These are phyloP conservation scores for Drosophila putrida DNA, from an alignment of 2,888 invertebrate genomes.

Conservation along the genomic window DNA sequence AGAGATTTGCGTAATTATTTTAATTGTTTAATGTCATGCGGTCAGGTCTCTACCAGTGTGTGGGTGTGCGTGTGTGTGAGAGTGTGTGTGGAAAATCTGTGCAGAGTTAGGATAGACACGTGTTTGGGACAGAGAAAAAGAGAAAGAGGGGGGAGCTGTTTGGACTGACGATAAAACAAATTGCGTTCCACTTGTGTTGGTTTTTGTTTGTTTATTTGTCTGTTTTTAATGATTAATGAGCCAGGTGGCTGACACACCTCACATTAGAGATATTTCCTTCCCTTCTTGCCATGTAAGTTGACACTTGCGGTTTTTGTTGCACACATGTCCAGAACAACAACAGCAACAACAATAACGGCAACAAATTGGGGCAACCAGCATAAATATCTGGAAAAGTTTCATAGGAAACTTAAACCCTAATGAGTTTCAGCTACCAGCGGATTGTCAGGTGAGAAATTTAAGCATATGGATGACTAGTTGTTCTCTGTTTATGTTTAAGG, in stretches of 20 bases:
- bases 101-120: conserved; percentile 40
- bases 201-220: conserved; percentile 31
- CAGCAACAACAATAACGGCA: conserved; percentile 8
- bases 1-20: conserved; percentile 79
- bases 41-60: conserved; percentile 55
- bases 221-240: conserved; percentile 75
- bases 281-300: conserved; percentile 51
- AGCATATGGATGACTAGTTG: conserved; percentile 4
- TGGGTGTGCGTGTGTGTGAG: conserved; percentile 24
- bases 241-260: conserved; percentile 46
- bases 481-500: not conserved
- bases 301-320: conserved; percentile 55
- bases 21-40: conserved; percentile 82
- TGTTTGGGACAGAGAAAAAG: conserved; percentile 10
- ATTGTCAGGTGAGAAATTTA: conserved; percentile 22
- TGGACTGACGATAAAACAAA: conserved; percentile 73
- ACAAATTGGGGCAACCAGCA: conserved; percentile 51
- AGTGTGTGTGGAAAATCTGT: conserved; percentile 50
- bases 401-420: conserved; percentile 49
- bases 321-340: conserved; percentile 27
- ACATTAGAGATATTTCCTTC: conserved; percentile 1
- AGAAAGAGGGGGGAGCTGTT: conserved; percentile 4
- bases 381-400: conserved; percentile 63
- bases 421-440: conserved; percentile 47
- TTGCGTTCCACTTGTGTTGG: conserved; percentile 65